Conservation (phyloP, 1,140 invertebrate species). For the Zaprionus vittiger region DNA sequence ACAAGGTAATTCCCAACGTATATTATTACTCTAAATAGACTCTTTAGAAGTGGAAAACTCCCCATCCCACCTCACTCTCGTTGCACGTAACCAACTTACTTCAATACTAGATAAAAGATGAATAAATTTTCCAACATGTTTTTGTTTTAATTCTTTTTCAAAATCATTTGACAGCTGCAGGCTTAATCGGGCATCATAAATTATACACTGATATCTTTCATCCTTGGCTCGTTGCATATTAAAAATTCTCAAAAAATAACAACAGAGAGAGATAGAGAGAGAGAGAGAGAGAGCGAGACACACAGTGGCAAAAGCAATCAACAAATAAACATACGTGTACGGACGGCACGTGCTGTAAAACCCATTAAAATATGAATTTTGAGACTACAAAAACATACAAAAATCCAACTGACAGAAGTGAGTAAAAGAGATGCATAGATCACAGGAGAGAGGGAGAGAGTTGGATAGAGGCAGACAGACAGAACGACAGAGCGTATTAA, state of each 20-base stretch:
- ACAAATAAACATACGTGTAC: constrained; percentile 58
- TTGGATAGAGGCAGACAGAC: constrained; percentile 4
- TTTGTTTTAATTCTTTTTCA: background rate
- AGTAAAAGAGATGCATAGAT: background rate
- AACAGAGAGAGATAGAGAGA: background rate
- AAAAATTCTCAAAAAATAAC: constrained; percentile 27
- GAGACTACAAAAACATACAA: constrained; percentile 45
- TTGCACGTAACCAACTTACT: background rate
- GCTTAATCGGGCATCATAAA: constrained; percentile 53
- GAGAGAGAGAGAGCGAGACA: constrained; percentile 38
- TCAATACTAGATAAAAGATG: constrained; percentile 1
- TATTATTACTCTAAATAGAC: background rate
- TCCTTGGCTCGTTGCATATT: constrained; percentile 35
- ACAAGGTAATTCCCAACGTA: background rate
- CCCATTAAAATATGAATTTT: constrained; percentile 70
- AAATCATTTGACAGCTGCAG: constrained; percentile 44
- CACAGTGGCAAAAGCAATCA: constrained; percentile 42
- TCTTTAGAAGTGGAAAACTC: too few species aligned
- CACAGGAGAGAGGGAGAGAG: background rate
- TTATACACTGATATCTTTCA: constrained; percentile 43
- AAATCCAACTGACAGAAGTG: background rate
- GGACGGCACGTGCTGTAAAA: constrained; percentile 77
- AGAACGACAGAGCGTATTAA: constrained; percentile 47
- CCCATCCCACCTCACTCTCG: too few species aligned
- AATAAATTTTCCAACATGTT: background rate